Conservation (phyloP, 2,888 invertebrate genomes). For the Cecidostiba fungosa region DNA sequence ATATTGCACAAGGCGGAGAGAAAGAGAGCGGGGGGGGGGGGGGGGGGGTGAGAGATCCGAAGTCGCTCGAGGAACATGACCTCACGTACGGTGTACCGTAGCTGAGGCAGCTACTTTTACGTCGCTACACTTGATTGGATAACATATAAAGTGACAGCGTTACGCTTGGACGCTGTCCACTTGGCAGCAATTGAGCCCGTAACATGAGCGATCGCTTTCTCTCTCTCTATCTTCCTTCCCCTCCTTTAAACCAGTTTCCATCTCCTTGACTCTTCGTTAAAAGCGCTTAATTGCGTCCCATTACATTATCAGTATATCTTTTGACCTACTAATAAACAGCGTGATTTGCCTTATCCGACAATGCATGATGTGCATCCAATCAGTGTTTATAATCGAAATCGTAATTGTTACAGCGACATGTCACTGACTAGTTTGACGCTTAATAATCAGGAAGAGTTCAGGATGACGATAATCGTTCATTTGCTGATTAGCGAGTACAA, state of each 20-base stretch:
- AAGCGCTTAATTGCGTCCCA: constrained; percentile 37
- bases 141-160: constrained; percentile 70
- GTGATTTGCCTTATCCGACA: too few relatives aligned
- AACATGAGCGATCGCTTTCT: constrained; percentile 42
- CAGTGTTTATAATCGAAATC: too few relatives aligned
- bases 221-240: constrained; percentile 14
- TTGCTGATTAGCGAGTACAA: constrained; percentile 63
- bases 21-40: constrained; percentile 12
- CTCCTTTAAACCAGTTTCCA: constrained; percentile 33
- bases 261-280: constrained; percentile 53
- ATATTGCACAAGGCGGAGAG: not conserved
- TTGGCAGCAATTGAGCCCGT: constrained; percentile 69
- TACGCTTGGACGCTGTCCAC: constrained; percentile 71
- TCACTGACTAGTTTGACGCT: not conserved
- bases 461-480: not conserved
- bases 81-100: constrained; percentile 60
- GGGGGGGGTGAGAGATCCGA: not conserved
- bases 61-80: constrained; percentile 49
- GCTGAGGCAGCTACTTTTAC: constrained; percentile 73
- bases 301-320: constrained; percentile 22
- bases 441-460: not conserved
- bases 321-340: too few relatives aligned
- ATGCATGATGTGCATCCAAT: too few relatives aligned
- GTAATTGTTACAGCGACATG: not conserved
- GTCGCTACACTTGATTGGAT: constrained; percentile 71